A percentile compares a stretch with the other conserved stretches of the same genome.
These are phyloP conservation scores for Ectobius pallidus DNA, from an alignment of 2,888 invertebrate species.

Conservation along the genomic window DNA sequence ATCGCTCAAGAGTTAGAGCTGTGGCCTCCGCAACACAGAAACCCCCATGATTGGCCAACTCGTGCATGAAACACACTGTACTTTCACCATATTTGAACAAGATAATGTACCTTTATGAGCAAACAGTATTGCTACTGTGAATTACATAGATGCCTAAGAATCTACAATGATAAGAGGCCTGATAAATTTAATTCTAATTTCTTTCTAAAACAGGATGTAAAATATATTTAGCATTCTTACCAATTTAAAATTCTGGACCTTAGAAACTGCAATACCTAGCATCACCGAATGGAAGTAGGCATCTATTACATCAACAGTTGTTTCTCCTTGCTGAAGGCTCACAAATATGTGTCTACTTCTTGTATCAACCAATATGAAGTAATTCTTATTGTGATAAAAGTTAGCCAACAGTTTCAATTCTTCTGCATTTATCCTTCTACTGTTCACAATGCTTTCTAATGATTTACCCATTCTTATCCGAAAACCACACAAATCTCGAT, in stretches of 20 bases:
- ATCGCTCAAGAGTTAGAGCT: too few species aligned
- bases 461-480: conserved; percentile 66
- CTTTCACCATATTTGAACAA: too few species aligned
- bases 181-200: too few species aligned
- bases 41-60: too few species aligned
- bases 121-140: too few species aligned
- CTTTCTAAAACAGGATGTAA: too few species aligned
- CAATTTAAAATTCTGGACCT: conserved; percentile 52
- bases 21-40: too few species aligned
- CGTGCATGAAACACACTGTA: too few species aligned
- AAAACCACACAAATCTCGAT: conserved; percentile 65
- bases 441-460: conserved; percentile 53
- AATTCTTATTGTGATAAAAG: conserved; percentile 59
- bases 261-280: conserved; percentile 57
- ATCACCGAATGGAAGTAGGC: conserved; percentile 74
- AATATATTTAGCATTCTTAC: too few species aligned
- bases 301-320: conserved; percentile 63
- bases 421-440: conserved; percentile 46
- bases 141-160: too few species aligned
- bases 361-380: conserved; percentile 62
- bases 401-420: conserved; percentile 55
- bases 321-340: conserved; percentile 60
- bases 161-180: too few species aligned
- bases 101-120: too few species aligned
- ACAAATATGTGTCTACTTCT: conserved; percentile 61